Evolutionary conservation across 2,113 vertebrate species (phyloP).

Genomic region (Engystomops pustulosus): DNA sequence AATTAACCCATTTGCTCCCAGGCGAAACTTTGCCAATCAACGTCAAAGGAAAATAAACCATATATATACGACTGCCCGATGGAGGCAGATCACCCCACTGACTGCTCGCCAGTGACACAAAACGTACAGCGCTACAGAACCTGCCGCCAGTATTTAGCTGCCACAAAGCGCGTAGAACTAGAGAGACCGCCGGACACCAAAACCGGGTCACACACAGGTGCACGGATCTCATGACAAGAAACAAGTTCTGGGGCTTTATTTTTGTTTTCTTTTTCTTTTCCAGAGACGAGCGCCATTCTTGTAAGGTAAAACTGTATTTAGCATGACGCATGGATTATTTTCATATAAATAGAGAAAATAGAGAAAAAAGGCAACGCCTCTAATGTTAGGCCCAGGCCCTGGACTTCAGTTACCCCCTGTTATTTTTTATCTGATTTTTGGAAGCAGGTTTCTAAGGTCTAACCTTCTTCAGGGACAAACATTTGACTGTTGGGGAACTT

Average conservation of each 20-base stretch:
- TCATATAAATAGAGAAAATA: conserved; percentile 99
- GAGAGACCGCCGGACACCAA: neutral
- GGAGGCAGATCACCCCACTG: conserved; percentile 65
- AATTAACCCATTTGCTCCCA: conserved; percentile 65
- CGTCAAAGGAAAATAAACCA: conserved; percentile 64
- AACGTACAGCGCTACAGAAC: conserved; percentile 74
- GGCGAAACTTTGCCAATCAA: conserved; percentile 73
- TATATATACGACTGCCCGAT: conserved; percentile 76
- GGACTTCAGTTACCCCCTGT: conserved; percentile 69
- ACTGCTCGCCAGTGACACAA: conserved; percentile 62
- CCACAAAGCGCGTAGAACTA: neutral
- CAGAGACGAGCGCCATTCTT: conserved; percentile 86
- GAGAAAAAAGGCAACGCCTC: conserved; percentile 91
- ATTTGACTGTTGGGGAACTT: conserved; percentile 83
- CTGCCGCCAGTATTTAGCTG: conserved; percentile 79
- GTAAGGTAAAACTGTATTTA: conserved; percentile 99
- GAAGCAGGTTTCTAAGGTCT: conserved; percentile 92
- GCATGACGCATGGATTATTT: conserved; percentile 99
- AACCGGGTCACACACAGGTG: neutral
- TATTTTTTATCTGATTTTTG: conserved; percentile 75
- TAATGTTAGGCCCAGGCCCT: conserved; percentile 94
- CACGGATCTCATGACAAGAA: neutral
- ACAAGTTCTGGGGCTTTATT: conserved; percentile 20
- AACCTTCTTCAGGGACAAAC: conserved; percentile 91
- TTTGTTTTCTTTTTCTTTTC: conserved; percentile 17